Percentiles rank a stretch among this genome's conserved stretches.
phyloP scores from a whole-genome alignment of 2,797 vertebrate genomes.

The Pterois miles region DNA sequence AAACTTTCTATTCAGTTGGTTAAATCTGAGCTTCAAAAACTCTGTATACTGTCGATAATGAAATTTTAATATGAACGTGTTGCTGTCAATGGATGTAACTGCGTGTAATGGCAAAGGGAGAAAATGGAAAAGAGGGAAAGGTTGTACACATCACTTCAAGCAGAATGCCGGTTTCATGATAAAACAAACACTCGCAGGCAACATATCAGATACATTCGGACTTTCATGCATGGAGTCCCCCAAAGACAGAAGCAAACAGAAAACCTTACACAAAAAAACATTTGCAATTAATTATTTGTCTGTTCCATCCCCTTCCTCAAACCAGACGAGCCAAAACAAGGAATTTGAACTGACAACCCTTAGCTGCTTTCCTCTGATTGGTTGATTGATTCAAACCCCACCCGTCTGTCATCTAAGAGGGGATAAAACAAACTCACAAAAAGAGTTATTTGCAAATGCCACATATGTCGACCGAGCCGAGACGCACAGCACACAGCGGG shows the following conservation, averaged over 20 bases:
- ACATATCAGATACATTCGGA: not conserved
- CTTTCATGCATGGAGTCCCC: constrained; percentile 48
- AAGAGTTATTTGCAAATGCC: constrained; percentile 57
- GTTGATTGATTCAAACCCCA: not conserved
- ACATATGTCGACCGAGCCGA: constrained; percentile 5
- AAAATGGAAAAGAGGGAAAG: constrained; percentile 13
- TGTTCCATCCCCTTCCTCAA: constrained; percentile 23
- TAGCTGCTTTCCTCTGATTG: not conserved
- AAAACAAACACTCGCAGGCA: constrained; percentile 36
- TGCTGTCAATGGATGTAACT: constrained; percentile 1
- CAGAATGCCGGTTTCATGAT: not conserved
- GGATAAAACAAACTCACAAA: constrained; percentile 40
- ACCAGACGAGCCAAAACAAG: constrained; percentile 12
- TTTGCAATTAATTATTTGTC: constrained; percentile 50
- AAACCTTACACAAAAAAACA: constrained; percentile 26
- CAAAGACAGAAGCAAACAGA: constrained; percentile 9
- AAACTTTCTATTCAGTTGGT: not conserved
- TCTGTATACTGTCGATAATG: accelerated
- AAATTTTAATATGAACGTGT: not conserved
- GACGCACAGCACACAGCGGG: constrained; percentile 54
- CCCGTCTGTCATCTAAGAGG: constrained; percentile 6
- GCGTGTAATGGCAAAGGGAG: constrained; percentile 10
- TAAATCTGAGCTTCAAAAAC: not conserved
- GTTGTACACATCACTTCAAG: constrained; percentile 22
- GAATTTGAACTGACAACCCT: not conserved